Evolutionary conservation across 2,888 invertebrate genomes (phyloP), one percentile per base, ranked within the genome.

Genomic region (Patella depressa): DNA sequence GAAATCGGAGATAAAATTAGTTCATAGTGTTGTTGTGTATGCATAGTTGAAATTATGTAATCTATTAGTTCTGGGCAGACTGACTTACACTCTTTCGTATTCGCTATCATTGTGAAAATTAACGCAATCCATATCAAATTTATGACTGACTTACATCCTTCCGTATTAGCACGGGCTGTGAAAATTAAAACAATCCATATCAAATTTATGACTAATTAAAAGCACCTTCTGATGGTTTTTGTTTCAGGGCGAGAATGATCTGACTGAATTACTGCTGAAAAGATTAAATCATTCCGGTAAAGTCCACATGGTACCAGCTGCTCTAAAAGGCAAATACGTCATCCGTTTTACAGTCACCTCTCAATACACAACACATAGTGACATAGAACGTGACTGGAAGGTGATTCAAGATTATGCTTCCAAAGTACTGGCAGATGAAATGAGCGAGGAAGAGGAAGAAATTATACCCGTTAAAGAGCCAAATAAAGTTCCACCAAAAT

Each of bases 321-420:
- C 96, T 78, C 94, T 98, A 79, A 97, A 98, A 89, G 96, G 95
- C 0, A 90, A 89, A 75, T 93, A 93, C 90, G 97, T 98, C 73
- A 97, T 98, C 81, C 93, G 97, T 77, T 99, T 98, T 91, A 97
- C 98, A 0, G 95, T 99, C 57, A 98, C 98, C 0, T 98, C 98
- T 0, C 95, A 95, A 74, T 94, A 95, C 87, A 98, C 94, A 3
- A 93, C 93, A 0, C 90, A 91, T 14, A 91, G 91, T 12, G 94
- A 94, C 87, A 93, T 94, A 73, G 90, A 91, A 85, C 95, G 95
- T 84, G 98, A 98, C 89, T 98, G 98, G 98, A 84, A 82, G 65
- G 88, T 93, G 74, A 93, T 93, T 70, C 88, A 90, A 73, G 86
- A 85, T 12, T 91, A 88, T 53, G 91, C 92, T 19, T 85, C 87